Base-by-base conservation (phyloP, 2,113 vertebrate species). In the Xyrauchen texanus region DNA sequence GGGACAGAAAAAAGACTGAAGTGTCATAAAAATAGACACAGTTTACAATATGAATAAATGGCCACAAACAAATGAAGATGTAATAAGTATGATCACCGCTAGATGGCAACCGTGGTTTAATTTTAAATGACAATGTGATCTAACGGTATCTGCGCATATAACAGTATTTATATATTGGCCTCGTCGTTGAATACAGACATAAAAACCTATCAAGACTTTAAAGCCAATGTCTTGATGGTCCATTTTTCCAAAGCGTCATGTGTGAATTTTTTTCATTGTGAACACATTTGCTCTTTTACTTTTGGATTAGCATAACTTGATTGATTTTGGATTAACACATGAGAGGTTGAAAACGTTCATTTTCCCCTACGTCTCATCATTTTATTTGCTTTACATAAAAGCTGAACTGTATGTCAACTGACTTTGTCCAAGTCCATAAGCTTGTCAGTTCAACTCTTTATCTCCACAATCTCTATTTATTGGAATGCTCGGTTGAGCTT, bases 381-480 rank as follows among this genome's bases (percentile, higher is more conserved):
- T 42, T 63, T 6, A 75, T 63, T 42, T 63, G 51, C 12, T 76
- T 76, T 76, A 62, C 74, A 65, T 76, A 76, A 66, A 77, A 58
- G 10, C 68, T 47, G 9, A 69, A 58, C 58, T 16, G 49, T 57
- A 21, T 65, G 8, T n/a, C 45, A 10, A 7, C 53, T 34, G 21
- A 51, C 61, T 60, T 15, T 76, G 52, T 6, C 60, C 45, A 60
- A 70, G 51, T 63, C 47, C 44, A 53, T 64, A 11, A 53, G 75
- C 70, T 66, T 64, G 61, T 64, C 63, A 72, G 16, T 81, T 75
- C 12, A 42, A 65, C 55, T 66, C 49, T 73, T 79, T 82, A 85
- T 86, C 83, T 60, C 21, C 45, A 9, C 55, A 62, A 85, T 86
- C 83, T 78, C 76, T 71, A 81, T 85, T 81, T 86, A 80, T 52